Base-by-base conservation (phyloP, 2,888 invertebrate species). In the Plagodis dolabraria region DNA sequence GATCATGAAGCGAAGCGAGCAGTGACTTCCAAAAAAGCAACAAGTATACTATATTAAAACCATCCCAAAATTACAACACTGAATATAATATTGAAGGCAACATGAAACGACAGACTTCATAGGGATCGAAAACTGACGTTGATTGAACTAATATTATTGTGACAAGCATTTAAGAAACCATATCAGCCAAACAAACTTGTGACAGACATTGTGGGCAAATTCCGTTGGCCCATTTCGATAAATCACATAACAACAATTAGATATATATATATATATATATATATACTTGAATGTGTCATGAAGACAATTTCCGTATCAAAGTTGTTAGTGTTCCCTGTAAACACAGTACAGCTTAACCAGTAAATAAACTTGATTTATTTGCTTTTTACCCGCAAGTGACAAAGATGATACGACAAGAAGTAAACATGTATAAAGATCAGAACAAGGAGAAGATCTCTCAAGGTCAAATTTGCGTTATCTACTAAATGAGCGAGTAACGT, bases 261-360 rank as follows among this genome's bases (percentile, higher is more conserved):
- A 22, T 22, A 22, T 22, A 22, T n/a, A n/a, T n/a, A n/a, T n/a
- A n/a, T n/a, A n/a, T n/a, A n/a, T n/a, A n/a, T n/a, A n/a, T n/a
- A n/a, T 48, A 57, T 54, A 65, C 68, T 67, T 70, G 63, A 51
- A 64, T 71, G 68, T 77, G 64, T 72, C 67, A 69, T 64, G 53
- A 67, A 74, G 75, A 80, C 76, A 73, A 75, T 83, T 82, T 84
- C 79, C 80, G 77, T 82, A 78, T 77, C 70, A 66, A 12, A 64
- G 67, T 64, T 73, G 71, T 69, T 69, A 70, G 67, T 65, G 64
- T 60, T 64, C 67, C 60, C 62, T 69, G 71, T 76, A 79, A 79
- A 80, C 78, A 81, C 58, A 42, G 9, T 42, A 10, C 10, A 42
- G 7, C 42, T n/a, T 36, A 36, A 8, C 5, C 7, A 36, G 22